Base-by-base conservation (phyloP, 2,888 invertebrate genomes). In the Pediacus dermestoides region DNA sequence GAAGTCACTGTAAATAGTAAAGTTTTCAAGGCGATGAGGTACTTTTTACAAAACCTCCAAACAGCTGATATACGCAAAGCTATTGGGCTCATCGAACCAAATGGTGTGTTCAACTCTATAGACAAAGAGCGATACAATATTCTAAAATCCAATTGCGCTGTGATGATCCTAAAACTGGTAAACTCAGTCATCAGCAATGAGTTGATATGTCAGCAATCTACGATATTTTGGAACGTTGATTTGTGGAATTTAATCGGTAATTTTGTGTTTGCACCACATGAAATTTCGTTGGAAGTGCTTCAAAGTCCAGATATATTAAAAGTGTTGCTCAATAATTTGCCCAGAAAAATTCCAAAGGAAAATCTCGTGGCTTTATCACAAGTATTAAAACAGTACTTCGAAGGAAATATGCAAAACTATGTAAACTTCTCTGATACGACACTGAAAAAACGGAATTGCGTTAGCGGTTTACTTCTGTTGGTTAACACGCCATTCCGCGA, bases 381-480 rank as follows among this genome's bases (percentile, higher is more conserved):
- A 16, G 9, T 30, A 13, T 36, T 58, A n/a, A 33, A 37, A 2
- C 27, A 38, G 31, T 50, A 47, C 18, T 39, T 55, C 12, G 30
- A 41, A 25, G 16, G 33, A 16, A 50, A 42, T 10, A 46, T 43
- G 22, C 33, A 43, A 12, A 37, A 37, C 13, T 28, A 52, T 18
- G n/a, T n/a, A n/a, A n/a, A n/a, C n/a, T n/a, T n/a, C n/a, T n/a
- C n/a, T n/a, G n/a, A n/a, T n/a, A n/a, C n/a, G n/a, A n/a, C 50
- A 4, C 37, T 54, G 3, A 50, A 53, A 21, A 57, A 65, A 40
- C 47, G 60, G 34, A 55, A 54, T 27, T 22, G 59, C 21, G 36
- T 66, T 9, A 58, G 55, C 44, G 64, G 65, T 4, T 42, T 62
- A 25, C 18, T 58, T 8, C 37, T 59, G 4, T 27, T 64, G 14